Evolutionary conservation across 2,113 vertebrate genomes (phyloP).

Genomic region (Atlantisia rogersi): DNA sequence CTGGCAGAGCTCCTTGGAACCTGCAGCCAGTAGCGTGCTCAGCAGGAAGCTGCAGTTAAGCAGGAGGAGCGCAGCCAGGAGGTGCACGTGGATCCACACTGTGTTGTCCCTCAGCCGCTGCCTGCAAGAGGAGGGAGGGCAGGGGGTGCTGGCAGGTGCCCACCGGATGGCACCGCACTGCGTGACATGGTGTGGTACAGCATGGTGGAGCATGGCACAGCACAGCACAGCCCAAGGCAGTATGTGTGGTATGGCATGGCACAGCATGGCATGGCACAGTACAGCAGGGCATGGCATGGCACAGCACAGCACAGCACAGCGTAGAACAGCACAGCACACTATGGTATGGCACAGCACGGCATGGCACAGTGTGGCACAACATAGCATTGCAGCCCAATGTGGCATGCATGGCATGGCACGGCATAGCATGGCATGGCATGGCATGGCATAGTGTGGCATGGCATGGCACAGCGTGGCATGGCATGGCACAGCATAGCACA

Average conservation of each 20-base stretch:
- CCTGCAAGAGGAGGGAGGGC: not conserved
- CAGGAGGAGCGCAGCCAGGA: not conserved
- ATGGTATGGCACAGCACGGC: not conserved
- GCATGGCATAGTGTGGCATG: fast-evolving
- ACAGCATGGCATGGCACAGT: not conserved
- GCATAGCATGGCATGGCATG: too few species aligned
- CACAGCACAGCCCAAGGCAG: too few species aligned
- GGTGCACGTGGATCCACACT: not conserved
- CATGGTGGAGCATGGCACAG: too few species aligned
- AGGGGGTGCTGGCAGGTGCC: not conserved
- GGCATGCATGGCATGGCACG: too few species aligned
- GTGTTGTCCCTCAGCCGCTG: not conserved
- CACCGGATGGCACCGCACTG: fast-evolving
- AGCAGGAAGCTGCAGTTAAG: not conserved
- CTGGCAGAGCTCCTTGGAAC: fast-evolving
- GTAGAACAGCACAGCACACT: too few species aligned
- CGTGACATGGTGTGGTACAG: not conserved
- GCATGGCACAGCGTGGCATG: too few species aligned
- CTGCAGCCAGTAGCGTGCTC: not conserved
- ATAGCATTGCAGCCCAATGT: not conserved
- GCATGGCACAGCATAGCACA: not conserved
- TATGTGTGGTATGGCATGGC: too few species aligned
- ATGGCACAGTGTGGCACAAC: not conserved
- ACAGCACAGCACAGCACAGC: not conserved
- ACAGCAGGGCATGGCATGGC: fast-evolving